A percentile compares a stretch with the other conserved stretches of the same genome.
Conservation (phyloP, 2,888 invertebrate species). For the Idaea biselata region DNA sequence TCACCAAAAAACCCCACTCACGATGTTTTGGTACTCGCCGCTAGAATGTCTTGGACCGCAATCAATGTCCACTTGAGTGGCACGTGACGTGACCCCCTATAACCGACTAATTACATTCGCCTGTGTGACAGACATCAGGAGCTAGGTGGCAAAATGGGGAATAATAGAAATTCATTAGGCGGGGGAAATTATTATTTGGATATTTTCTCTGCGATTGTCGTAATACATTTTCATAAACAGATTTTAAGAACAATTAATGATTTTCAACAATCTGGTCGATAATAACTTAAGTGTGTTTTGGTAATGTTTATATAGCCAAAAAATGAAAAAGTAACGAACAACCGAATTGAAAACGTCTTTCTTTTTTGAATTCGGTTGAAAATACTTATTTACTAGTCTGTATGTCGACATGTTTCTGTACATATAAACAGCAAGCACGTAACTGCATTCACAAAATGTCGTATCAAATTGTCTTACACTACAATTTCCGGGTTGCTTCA, state of each 20-base stretch:
- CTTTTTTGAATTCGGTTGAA: no score
- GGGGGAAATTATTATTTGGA: background rate
- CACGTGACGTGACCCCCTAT: slow-evolving; percentile 61
- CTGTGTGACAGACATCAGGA: slow-evolving; percentile 34
- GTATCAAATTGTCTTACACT: no score
- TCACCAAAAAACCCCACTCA: slow-evolving; percentile 5
- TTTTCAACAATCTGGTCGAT: no score
- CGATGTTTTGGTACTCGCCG: background rate
- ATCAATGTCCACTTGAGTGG: slow-evolving; percentile 74
- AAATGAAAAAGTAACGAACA: no score
- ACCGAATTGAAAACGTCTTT: no score
- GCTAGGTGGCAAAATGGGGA: slow-evolving; percentile 1
- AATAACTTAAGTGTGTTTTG: no score
- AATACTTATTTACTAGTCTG: no score
- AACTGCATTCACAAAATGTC: no score
- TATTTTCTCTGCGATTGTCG: background rate
- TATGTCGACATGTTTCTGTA: no score
- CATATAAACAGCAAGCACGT: no score
- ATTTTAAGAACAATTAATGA: background rate
- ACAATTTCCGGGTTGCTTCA: no score
- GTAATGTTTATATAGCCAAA: no score
- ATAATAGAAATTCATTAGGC: background rate
- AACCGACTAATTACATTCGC: slow-evolving; percentile 54
- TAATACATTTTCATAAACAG: background rate
- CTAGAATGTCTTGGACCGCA: slow-evolving; percentile 49